Percentiles rank a stretch among this genome's conserved stretches.
Conservation (phyloP, 2,888 invertebrate species). For the Drosophila suboccidentalis region DNA sequence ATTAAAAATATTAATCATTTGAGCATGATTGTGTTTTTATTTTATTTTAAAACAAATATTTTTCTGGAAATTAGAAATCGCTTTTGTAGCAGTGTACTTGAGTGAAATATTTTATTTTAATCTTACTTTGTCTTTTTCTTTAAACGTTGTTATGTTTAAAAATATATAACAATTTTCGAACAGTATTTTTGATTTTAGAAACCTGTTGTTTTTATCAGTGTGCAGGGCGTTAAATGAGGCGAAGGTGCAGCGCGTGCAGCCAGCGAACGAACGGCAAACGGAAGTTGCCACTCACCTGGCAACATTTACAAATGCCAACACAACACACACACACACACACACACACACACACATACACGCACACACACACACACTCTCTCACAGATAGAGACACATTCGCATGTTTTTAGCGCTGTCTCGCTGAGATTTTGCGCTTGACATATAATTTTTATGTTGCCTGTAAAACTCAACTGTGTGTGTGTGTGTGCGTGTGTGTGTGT, state of each 20-base stretch:
- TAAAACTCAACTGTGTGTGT: conserved; percentile 1
- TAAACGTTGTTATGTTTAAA: no score
- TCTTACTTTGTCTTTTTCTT: no score
- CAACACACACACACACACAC: conserved; percentile 15
- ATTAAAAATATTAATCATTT: no score
- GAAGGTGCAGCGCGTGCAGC: conserved; percentile 4
- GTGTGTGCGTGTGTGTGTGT: conserved; percentile 19
- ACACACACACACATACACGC: conserved; percentile 11
- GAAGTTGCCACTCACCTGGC: conserved; percentile 54
- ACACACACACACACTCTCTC: conserved; percentile 7
- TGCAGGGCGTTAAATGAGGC: conserved; percentile 15
- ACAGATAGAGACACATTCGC: conserved; percentile 24
- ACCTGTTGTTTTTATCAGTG: not conserved
- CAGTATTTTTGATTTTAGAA: no score
- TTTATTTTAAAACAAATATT: no score
- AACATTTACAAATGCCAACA: conserved; percentile 45
- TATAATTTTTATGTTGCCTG: conserved; percentile 69
- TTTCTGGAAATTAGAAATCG: no score
- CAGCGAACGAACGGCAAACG: conserved; percentile 31
- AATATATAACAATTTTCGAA: no score
- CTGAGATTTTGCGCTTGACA: conserved; percentile 76
- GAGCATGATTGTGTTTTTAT: no score
- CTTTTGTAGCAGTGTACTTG: no score
- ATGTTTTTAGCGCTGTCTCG: conserved; percentile 60
- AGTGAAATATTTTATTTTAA: no score